Evolutionary conservation across 2,888 invertebrate species (phyloP).

Genomic region (Stenodema calcarata): DNA sequence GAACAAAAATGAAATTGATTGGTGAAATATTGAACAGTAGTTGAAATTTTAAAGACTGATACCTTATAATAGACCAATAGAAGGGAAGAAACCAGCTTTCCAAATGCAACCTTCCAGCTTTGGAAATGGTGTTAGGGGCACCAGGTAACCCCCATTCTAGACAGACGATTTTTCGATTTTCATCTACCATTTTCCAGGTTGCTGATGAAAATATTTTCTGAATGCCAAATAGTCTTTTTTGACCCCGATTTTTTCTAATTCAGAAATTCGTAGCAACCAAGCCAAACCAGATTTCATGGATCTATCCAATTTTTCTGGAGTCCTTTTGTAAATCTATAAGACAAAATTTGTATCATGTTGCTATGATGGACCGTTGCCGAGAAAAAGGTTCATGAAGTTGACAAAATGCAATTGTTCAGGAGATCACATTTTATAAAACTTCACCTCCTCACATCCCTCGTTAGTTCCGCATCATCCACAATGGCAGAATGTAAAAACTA

Average conservation of each 20-base stretch:
- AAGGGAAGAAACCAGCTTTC: too few relatives aligned
- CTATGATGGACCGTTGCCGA: neutral
- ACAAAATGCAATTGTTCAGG: neutral
- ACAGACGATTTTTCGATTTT: neutral
- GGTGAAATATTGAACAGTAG: too few relatives aligned
- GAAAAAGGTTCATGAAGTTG: neutral
- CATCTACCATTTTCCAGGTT: neutral
- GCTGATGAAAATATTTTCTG: neutral
- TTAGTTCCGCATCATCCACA: too few relatives aligned
- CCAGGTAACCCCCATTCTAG: too few relatives aligned
- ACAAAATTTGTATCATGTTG: neutral
- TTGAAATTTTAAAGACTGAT: too few relatives aligned
- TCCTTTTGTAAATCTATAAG: neutral
- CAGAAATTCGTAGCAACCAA: neutral
- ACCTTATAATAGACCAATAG: too few relatives aligned
- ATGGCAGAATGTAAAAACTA: too few relatives aligned
- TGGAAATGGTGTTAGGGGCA: too few relatives aligned
- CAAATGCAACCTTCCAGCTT: too few relatives aligned
- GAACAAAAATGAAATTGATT: too few relatives aligned
- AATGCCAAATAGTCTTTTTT: neutral
- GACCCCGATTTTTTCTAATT: neutral
- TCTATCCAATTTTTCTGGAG: neutral
- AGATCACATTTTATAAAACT: neutral
- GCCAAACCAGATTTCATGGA: neutral
- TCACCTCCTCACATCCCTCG: neutral